Percentiles rank a stretch among this genome's conserved stretches.
These are phyloP conservation scores for Scaeva pyrastri DNA, from an alignment of 2,888 invertebrate species.

Conservation along the genomic window DNA sequence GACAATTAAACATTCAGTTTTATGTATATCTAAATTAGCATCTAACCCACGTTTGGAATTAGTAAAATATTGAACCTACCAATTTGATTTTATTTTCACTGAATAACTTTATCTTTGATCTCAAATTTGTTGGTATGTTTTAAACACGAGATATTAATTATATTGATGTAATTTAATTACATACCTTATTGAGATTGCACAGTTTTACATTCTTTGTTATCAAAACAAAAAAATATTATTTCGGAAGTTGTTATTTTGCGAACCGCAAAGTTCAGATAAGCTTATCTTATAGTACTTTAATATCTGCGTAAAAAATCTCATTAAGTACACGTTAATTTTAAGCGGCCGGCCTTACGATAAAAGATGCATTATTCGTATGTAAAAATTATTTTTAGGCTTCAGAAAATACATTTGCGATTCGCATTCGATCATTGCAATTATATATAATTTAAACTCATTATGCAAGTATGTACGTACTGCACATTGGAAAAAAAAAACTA, in stretches of 20 bases:
- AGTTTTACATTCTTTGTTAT: background rate
- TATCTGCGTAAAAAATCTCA: constrained; percentile 24
- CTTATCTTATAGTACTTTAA: constrained; percentile 47
- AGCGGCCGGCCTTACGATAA: constrained; percentile 2
- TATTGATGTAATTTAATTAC: background rate
- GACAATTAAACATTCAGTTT: constrained; percentile 25
- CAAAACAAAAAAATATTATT: background rate
- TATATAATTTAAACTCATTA: constrained; percentile 17
- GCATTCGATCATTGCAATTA: constrained; percentile 10
- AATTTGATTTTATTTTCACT: constrained; percentile 30
- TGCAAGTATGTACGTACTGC: constrained; percentile 20
- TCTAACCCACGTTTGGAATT: constrained; percentile 10
- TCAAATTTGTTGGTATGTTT: background rate
- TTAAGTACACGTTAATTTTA: constrained; percentile 24
- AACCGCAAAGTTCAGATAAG: constrained; percentile 26
- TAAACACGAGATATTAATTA: background rate
- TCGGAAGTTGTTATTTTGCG: constrained; percentile 29
- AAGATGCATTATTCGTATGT: background rate
- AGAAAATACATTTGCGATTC: constrained; percentile 31
- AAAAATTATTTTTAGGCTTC: constrained; percentile 29
- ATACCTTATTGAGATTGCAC: background rate
- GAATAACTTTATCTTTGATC: background rate
- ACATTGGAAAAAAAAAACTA: constrained; percentile 10
- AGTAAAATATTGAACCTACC: constrained; percentile 17
- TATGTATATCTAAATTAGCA: constrained; percentile 34